phyloP scores from a whole-genome alignment of 2,797 vertebrate genomes.

The Acanthurus lineatus region DNA sequence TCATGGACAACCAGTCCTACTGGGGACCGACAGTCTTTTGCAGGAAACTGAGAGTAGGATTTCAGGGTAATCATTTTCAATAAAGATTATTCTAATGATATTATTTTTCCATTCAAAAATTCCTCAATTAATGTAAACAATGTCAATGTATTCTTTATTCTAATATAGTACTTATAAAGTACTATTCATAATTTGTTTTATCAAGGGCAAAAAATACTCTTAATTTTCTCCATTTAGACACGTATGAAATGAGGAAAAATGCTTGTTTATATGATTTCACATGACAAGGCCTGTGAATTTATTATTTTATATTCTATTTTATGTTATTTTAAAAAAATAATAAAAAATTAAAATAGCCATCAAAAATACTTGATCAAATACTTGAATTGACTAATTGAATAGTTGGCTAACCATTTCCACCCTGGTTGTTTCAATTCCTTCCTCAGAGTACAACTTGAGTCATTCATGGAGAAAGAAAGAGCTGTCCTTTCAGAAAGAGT shows the following conservation, averaged over 20 bases:
- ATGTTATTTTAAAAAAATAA: not conserved
- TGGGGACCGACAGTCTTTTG: not conserved
- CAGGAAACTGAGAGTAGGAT: not conserved
- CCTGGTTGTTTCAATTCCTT: no score
- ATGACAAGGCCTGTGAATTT: not conserved
- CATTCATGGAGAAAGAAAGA: not conserved
- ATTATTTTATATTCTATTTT: not conserved
- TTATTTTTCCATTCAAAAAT: not conserved
- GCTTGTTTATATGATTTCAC: no score
- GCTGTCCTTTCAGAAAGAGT: not conserved
- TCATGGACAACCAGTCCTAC: conserved; percentile 16
- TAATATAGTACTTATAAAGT: not conserved
- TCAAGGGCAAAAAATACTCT: not conserved
- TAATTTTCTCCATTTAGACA: not conserved
- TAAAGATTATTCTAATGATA: not conserved
- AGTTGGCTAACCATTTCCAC: not conserved
- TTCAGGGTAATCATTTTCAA: not conserved
- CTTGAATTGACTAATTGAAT: not conserved
- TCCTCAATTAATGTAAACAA: not conserved
- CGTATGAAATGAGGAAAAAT: not conserved
- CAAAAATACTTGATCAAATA: no score
- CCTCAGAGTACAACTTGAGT: not conserved
- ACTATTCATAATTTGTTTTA: not conserved
- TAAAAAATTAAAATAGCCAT: not conserved
- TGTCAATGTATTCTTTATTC: no score